Base-by-base conservation (phyloP, 2,113 vertebrate genomes). In the Ammospiza nelsoni region DNA sequence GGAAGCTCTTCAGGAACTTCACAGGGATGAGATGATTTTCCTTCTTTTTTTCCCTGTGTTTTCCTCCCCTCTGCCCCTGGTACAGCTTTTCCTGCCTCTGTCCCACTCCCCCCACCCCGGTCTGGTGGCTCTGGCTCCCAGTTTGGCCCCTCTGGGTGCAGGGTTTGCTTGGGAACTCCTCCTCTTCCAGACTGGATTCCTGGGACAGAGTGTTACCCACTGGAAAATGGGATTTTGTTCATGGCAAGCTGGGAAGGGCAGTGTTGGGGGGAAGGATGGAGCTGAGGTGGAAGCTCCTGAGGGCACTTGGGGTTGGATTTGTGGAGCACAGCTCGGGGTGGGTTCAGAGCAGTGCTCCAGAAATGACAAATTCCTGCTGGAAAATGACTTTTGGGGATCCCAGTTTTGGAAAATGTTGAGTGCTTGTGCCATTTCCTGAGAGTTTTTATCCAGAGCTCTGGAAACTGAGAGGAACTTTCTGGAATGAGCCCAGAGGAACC, bases 131-230 rank as follows among this genome's bases (percentile, higher is more conserved):
- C 63, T 41, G 48, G 28, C 37, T 89, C 35, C 33, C 44, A 13
- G 15, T 41, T 69, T 16, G 28, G 25, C 16, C 41, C 15, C n/a
- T 62, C 21, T 31, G 27, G 18, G 23, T 33, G 84, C n/a, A 39
- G 1, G 23, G 37, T 80, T 27, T 57, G 55, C 72, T 57, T 35
- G 74, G 43, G 33, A 37, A 52, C 1, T 0, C 23, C 31, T 79
- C 55, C 48, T 84, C 19, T 57, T 25, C 73, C 39, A 2, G 0
- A 0, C 23, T 31, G 15, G 27, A 7, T 13, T 55, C 14, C 44
- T 55, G n/a, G 63, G 44, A 15, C 62, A 4, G 44, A n/a, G 23
- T 1, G 0, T 17, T 46, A 8, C 48, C 61, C 0, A 0, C 65
- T 1, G 10, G 71, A 17, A 90, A 90, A 57, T 1, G 8, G 3